These are phyloP conservation scores for Spodoptera picta DNA, from an alignment of 2,888 invertebrate genomes.

Conservation along the genomic window DNA sequence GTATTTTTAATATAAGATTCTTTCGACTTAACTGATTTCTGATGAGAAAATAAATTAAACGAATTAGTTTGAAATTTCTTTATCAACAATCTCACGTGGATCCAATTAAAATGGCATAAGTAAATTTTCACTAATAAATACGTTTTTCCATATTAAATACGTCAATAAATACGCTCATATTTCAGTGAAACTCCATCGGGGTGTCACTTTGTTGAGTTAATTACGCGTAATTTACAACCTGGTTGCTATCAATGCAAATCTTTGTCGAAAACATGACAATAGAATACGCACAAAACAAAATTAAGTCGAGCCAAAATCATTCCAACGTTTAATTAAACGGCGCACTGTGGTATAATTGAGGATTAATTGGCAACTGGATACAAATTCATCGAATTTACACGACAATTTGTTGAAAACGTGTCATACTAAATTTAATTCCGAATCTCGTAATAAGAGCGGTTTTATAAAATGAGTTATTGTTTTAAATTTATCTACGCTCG, in stretches of 20 bases:
- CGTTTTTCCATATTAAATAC: slow-evolving; percentile 7
- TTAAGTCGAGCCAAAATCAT: slow-evolving; percentile 73
- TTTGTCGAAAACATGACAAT: slow-evolving; percentile 69
- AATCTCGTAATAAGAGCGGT: slow-evolving; percentile 28
- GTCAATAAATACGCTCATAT: slow-evolving; percentile 37
- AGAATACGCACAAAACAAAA: slow-evolving; percentile 73
- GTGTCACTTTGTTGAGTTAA: slow-evolving; percentile 60
- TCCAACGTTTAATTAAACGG: slow-evolving; percentile 76
- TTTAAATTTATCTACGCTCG: slow-evolving; percentile 17
- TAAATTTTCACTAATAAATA: too few relatives aligned
- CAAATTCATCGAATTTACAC: slow-evolving; percentile 75
- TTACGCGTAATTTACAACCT: slow-evolving; percentile 64
- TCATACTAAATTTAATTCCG: slow-evolving; percentile 49
- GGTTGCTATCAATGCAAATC: slow-evolving; percentile 68
- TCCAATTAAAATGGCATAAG: too few relatives aligned
- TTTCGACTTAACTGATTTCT: not conserved
- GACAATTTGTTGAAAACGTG: slow-evolving; percentile 70
- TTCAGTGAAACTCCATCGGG: slow-evolving; percentile 51
- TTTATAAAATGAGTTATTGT: slow-evolving; percentile 19
- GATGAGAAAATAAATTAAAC: too few relatives aligned
- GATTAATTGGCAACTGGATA: slow-evolving; percentile 75
- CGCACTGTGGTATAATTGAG: slow-evolving; percentile 73
- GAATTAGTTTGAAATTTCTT: too few relatives aligned
- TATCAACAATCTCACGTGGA: too few relatives aligned
- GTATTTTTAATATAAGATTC: not conserved